These are phyloP conservation scores for Drosophila subquinaria DNA, from an alignment of 2,888 invertebrate species.

Conservation along the genomic window DNA sequence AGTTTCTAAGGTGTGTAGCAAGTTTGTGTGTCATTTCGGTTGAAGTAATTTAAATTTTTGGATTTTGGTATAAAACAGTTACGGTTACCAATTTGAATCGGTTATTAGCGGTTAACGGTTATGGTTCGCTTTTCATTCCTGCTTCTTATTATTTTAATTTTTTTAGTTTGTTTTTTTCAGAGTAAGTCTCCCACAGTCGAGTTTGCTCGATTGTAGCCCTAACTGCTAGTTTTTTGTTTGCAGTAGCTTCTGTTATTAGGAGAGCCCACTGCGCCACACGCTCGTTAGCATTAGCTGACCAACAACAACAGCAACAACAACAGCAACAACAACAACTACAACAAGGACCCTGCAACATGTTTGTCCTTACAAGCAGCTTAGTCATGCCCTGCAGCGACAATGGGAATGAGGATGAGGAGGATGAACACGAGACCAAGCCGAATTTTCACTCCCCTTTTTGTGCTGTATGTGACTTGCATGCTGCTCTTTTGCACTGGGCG, in stretches of 20 bases:
- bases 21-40: too few species aligned
- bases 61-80: too few species aligned
- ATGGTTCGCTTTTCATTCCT: too few species aligned
- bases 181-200: not conserved
- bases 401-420: not conserved
- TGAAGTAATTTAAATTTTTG: too few species aligned
- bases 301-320: slow-evolving; percentile 34
- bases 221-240: not conserved
- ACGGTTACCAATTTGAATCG: too few species aligned
- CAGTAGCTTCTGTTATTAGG: slow-evolving; percentile 52
- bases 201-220: not conserved
- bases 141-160: not conserved
- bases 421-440: slow-evolving; percentile 19
- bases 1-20: too few species aligned
- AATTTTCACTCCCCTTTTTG: slow-evolving; percentile 25
- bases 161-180: not conserved
- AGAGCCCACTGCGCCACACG: slow-evolving; percentile 48
- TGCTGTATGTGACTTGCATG: slow-evolving; percentile 72
- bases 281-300: slow-evolving; percentile 70
- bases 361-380: slow-evolving; percentile 36
- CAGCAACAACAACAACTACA: slow-evolving; percentile 24
- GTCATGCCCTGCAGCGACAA: slow-evolving; percentile 40
- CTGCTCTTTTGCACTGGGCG: slow-evolving; percentile 44
- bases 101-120: too few species aligned
- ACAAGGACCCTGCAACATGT: slow-evolving; percentile 22